Evolutionary conservation across 2,888 invertebrate species (phyloP).

Genomic region (Exephanes ischioxanthus): DNA sequence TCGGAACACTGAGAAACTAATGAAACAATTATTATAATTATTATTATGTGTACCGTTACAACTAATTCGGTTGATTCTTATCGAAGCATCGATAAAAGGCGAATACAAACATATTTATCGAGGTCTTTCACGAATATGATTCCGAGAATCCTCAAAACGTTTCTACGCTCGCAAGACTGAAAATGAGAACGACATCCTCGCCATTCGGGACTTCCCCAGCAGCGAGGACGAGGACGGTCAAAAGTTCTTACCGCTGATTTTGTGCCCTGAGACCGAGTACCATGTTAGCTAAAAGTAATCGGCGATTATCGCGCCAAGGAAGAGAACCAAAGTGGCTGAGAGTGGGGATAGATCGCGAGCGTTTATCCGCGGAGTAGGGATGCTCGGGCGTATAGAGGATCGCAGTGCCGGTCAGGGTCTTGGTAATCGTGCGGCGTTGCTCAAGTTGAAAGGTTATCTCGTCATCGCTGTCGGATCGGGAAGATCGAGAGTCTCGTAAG

Average conservation of each 20-base stretch:
- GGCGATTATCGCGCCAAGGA: background rate
- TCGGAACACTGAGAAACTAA: background rate
- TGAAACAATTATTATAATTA: background rate
- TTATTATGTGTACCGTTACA: background rate
- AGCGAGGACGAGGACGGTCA: background rate
- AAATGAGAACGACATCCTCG: background rate
- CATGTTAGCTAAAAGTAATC: background rate
- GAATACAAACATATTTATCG: background rate
- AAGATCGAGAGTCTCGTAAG: slow-evolving; percentile 39
- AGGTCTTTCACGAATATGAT: background rate
- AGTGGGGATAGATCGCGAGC: slow-evolving; percentile 60
- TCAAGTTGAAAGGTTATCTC: slow-evolving; percentile 60
- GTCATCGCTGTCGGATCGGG: background rate
- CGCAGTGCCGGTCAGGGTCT: slow-evolving; percentile 53
- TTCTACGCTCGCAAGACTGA: slow-evolving; percentile 1
- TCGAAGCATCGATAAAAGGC: background rate
- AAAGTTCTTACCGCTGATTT: background rate
- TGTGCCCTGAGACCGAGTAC: too few species aligned
- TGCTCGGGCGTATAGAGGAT: slow-evolving; percentile 64
- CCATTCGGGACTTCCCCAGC: slow-evolving; percentile 61
- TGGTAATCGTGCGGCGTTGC: slow-evolving; percentile 64
- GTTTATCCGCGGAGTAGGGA: slow-evolving; percentile 65
- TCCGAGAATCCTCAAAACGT: slow-evolving; percentile 34
- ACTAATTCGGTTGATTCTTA: background rate
- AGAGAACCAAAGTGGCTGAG: slow-evolving; percentile 45